These are phyloP conservation scores for Notarius lentiginosus DNA, from an alignment of 2,113 vertebrate species.

Conservation along the genomic window DNA sequence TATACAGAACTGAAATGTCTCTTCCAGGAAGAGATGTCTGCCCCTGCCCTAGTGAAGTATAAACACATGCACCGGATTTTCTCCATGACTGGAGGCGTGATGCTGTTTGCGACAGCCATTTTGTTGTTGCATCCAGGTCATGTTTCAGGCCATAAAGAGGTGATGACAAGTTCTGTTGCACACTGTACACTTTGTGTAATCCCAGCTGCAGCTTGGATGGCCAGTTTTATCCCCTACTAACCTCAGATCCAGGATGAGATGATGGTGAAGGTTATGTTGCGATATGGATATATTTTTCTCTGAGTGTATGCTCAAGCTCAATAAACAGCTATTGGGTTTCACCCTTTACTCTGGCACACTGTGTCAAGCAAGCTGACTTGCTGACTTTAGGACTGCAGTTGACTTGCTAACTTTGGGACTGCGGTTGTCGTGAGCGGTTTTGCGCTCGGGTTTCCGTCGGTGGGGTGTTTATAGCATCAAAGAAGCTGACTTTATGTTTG, in stretches of 20 bases:
- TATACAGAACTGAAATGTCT: background rate
- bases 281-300: conserved; percentile 5
- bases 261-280: background rate
- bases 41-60: background rate
- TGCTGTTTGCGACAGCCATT: conserved; percentile 20
- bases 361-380: no score
- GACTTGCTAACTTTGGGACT: no score
- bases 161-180: conserved; percentile 41
- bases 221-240: conserved; percentile 8
- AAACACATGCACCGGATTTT: background rate
- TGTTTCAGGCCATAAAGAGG: conserved; percentile 43
- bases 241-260: background rate
- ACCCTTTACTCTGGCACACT: background rate
- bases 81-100: conserved; percentile 29
- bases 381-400: no score
- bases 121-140: conserved; percentile 28
- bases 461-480: no score
- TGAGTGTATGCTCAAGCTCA: conserved; percentile 10
- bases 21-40: background rate
- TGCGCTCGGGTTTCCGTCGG: no score
- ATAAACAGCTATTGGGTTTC: conserved; percentile 13
- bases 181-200: conserved; percentile 23
- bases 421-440: no score
- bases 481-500: no score
- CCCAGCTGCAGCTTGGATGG: conserved; percentile 28